Base-by-base conservation (phyloP, 2,797 vertebrate genomes). In the Pipistrellus nathusii region DNA sequence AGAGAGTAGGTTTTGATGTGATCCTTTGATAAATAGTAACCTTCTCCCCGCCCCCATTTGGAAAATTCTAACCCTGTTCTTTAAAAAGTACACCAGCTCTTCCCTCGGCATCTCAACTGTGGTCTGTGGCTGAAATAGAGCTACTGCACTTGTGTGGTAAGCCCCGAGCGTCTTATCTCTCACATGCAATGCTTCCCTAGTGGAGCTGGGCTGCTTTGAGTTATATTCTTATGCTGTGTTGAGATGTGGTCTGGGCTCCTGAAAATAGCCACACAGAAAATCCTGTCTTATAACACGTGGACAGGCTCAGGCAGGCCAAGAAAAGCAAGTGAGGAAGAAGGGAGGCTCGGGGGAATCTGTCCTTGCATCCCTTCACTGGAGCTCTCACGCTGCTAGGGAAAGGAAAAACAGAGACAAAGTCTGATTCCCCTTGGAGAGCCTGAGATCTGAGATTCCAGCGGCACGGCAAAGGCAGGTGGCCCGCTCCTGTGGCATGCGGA, bases 241-340 rank as follows among this genome's bases (percentile, higher is more conserved):
- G 48, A 90, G 80, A 75, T 95, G 80, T 2, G 32, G 88, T 92
- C 57, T 53, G 68, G 20, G 57, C 62, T 95, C 93, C 97, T 76
- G 64, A 92, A 98, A 95, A 88, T 84, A 96, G 38, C 68, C 80
- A 85, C 21, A 85, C 0, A 76, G 81, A 94, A 96, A 96, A 96
- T 77, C 55, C 76, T 96, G 77, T 77, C 55, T 91, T 78, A 2
- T 41, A 85, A 80, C 77, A 41, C 0, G 0, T 8, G 27, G 51
- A 55, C 32, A 51, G 41, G 80, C 27, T 8, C 21, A 68, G 51
- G 73, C 41, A 72, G 14, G 44, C 66, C 6, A 1, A 23, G 76
- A 69, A 93, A 82, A 95, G 69, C 87, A 87, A 75, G 71, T 1
- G 85, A 96, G 62, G 25, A n/a, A 11, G 27, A 62, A 90, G 35